A percentile compares a stretch with the other conserved stretches of the same genome.
These are phyloP conservation scores for Lagopus muta DNA, from an alignment of 2,113 vertebrate species.

Conservation along the genomic window DNA sequence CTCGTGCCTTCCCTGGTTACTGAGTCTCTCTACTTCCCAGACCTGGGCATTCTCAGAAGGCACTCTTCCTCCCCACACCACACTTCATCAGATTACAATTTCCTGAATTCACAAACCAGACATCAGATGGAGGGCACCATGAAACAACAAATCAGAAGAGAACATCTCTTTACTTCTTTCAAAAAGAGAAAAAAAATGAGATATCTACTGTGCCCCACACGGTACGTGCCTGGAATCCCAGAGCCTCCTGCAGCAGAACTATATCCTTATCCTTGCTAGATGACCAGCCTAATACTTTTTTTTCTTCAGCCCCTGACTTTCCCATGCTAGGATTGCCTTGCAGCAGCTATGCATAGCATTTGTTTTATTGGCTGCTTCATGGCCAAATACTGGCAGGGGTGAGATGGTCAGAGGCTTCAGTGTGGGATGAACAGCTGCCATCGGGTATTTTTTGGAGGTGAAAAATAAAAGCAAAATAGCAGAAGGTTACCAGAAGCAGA, in stretches of 20 bases:
- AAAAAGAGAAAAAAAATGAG: background rate
- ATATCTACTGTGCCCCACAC: background rate
- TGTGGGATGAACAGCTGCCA: background rate
- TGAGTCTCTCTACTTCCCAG: background rate
- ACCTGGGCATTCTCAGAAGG: background rate
- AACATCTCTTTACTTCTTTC: background rate
- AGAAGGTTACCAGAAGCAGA: slow-evolving; percentile 1
- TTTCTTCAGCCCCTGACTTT: background rate
- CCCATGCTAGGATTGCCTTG: background rate
- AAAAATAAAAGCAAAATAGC: slow-evolving; percentile 21
- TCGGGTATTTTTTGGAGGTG: background rate
- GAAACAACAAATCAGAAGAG: background rate
- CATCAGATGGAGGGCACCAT: background rate
- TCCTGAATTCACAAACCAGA: background rate
- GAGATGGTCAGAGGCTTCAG: background rate
- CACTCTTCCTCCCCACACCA: background rate
- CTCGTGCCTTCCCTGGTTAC: background rate
- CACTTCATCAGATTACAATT: background rate
- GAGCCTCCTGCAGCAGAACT: background rate
- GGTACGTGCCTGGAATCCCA: background rate
- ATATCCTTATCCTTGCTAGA: background rate
- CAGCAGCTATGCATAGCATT: background rate
- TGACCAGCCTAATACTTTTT: background rate
- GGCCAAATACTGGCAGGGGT: background rate
- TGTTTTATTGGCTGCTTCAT: background rate